A percentile compares a stretch with the other conserved stretches of the same genome.
These are phyloP conservation scores for Dryobotodes eremita DNA, from an alignment of 2,888 invertebrate species.

Conservation along the genomic window DNA sequence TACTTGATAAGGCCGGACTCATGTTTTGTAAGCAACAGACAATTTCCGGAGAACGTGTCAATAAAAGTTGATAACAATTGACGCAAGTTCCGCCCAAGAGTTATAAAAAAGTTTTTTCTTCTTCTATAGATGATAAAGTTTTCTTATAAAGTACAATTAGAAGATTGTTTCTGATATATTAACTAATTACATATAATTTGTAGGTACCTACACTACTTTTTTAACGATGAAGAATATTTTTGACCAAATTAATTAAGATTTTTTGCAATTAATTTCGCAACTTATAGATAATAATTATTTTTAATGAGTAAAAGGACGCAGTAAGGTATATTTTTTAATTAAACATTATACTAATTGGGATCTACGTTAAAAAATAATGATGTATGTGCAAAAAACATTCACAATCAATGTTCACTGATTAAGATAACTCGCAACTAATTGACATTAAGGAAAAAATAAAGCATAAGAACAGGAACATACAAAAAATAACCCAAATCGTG, in stretches of 20 bases:
- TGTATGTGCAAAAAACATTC: slow-evolving; percentile 42
- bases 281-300: slow-evolving; percentile 34
- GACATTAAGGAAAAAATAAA: slow-evolving; percentile 39
- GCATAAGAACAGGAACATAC: slow-evolving; percentile 24
- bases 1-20: slow-evolving; percentile 48
- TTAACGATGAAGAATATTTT: neutral
- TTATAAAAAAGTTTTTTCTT: neutral
- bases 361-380: slow-evolving; percentile 48
- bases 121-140: too few relatives aligned
- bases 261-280: slow-evolving; percentile 25
- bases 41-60: slow-evolving; percentile 49
- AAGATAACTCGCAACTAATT: slow-evolving; percentile 47
- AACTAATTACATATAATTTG: neutral
- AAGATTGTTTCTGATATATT: neutral
- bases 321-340: slow-evolving; percentile 34
- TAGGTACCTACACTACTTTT: neutral
- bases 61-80: slow-evolving; percentile 59
- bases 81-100: slow-evolving; percentile 50
- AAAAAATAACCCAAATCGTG: slow-evolving; percentile 22
- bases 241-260: slow-evolving; percentile 1
- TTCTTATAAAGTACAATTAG: neutral
- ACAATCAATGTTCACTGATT: slow-evolving; percentile 49
- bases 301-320: slow-evolving; percentile 44
- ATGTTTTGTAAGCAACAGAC: slow-evolving; percentile 55
- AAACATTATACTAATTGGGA: slow-evolving; percentile 51